These are phyloP conservation scores for Enoplolaimus lenunculus DNA, from an alignment of 2,888 invertebrate genomes.

Conservation along the genomic window DNA sequence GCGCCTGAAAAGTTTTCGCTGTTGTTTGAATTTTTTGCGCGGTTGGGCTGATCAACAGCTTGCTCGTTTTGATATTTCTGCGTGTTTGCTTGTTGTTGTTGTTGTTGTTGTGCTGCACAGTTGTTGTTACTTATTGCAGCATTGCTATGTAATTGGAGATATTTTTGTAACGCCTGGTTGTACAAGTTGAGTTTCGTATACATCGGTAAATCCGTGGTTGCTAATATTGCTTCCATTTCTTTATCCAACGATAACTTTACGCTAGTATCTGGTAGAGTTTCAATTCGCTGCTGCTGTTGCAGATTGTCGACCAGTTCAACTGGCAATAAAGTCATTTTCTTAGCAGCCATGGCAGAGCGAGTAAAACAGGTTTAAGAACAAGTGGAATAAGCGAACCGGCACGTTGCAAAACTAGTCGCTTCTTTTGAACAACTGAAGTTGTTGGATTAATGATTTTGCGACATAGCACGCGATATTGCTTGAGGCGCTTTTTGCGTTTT, in stretches of 20 bases:
- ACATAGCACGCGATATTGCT: not conserved
- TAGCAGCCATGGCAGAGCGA: slow-evolving; percentile 7
- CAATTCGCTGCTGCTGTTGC: not conserved
- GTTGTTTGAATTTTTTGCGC: too few relatives aligned
- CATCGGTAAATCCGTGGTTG: not conserved
- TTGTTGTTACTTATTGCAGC: too few relatives aligned
- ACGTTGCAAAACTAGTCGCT: not conserved
- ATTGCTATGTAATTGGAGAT: not conserved
- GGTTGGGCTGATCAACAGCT: too few relatives aligned
- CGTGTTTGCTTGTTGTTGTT: too few relatives aligned
- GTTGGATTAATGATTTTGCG: not conserved
- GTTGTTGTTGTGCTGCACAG: too few relatives aligned
- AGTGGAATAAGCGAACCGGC: not conserved
- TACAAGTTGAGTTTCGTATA: not conserved
- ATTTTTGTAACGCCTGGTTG: slow-evolving; percentile 1
- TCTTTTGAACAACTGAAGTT: not conserved
- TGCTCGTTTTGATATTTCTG: too few relatives aligned
- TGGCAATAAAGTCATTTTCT: not conserved
- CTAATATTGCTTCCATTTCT: slow-evolving; percentile 2
- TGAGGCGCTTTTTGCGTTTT: not conserved
- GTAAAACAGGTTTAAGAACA: not conserved
- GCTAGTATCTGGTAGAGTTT: not conserved
- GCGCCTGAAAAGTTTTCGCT: too few relatives aligned
- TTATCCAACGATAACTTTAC: not conserved
- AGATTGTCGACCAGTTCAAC: not conserved